Percentiles rank a stretch among this genome's conserved stretches.
Evolutionary conservation across 1,140 invertebrate species (phyloP).

Genomic region (Latrodectus geometricus): DNA sequence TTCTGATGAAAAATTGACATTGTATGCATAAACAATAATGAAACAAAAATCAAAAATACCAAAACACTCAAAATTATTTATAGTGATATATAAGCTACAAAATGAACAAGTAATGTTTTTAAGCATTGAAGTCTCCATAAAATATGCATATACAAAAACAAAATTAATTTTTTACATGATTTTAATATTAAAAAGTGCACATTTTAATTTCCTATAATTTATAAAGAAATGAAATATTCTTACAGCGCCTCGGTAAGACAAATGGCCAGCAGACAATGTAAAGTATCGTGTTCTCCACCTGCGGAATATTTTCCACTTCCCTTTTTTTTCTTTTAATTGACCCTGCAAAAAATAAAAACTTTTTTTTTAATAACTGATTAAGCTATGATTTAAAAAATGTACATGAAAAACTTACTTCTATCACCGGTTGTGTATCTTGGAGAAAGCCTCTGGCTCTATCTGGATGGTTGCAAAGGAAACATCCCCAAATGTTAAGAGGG

Average conservation of each 20-base stretch:
- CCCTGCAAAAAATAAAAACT: slow-evolving; percentile 76
- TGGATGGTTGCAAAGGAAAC: slow-evolving; percentile 91
- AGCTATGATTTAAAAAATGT: background rate
- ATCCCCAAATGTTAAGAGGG: slow-evolving; percentile 79
- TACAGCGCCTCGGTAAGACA: slow-evolving; percentile 88
- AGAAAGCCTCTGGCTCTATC: slow-evolving; percentile 86
- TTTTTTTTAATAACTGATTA: background rate
- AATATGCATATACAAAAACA: no score
- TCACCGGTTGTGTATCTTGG: slow-evolving; percentile 72
- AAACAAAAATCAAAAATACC: no score
- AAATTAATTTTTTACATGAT: no score
- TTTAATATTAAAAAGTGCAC: no score
- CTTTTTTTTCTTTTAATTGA: slow-evolving; percentile 94
- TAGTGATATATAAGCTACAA: no score
- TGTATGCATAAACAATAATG: no score
- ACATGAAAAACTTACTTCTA: slow-evolving; percentile 66
- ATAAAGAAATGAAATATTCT: slow-evolving; percentile 64
- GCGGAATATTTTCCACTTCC: slow-evolving; percentile 89
- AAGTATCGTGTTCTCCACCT: slow-evolving; percentile 94
- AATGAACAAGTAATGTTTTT: no score
- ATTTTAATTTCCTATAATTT: no score
- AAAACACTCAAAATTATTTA: no score
- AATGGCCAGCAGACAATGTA: slow-evolving; percentile 88
- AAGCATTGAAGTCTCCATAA: no score
- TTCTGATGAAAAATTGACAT: no score